A percentile compares a stretch with the other conserved stretches of the same genome.
Evolutionary conservation across 2,797 vertebrate species (phyloP).

Genomic region (Percopsis omiscomaycus): DNA sequence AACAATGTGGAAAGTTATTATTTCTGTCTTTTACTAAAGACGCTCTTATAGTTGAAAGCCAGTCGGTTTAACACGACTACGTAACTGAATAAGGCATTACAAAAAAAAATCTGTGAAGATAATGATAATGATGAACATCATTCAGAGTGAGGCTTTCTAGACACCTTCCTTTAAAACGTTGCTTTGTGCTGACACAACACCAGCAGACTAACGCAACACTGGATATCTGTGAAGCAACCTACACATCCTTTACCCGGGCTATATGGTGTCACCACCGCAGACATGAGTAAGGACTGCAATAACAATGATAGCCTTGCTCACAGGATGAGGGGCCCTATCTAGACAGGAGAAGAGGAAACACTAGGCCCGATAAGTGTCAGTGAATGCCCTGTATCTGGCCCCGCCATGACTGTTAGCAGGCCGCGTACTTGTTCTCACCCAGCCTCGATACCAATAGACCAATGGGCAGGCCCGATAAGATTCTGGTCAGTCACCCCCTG

Average conservation of each 20-base stretch:
- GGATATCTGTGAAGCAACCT: conserved; percentile 42
- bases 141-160: conserved; percentile 5
- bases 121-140: too few relatives aligned
- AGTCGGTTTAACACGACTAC: too few relatives aligned
- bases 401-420: conserved; percentile 41
- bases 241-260: conserved; percentile 55
- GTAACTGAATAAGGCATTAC: neutral
- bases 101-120: neutral
- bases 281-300: conserved; percentile 67
- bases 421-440: conserved; percentile 48
- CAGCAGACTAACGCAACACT: conserved; percentile 16
- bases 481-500: conserved; percentile 67
- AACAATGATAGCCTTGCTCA: conserved; percentile 71
- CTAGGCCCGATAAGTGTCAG: conserved; percentile 70
- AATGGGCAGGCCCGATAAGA: conserved; percentile 67
- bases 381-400: conserved; percentile 56
- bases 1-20: too few relatives aligned
- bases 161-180: conserved; percentile 62
- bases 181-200: conserved; percentile 59
- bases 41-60: too few relatives aligned
- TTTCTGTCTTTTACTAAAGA: too few relatives aligned
- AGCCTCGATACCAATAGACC: conserved; percentile 48
- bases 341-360: conserved; percentile 64
- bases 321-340: conserved; percentile 71
- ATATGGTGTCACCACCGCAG: conserved; percentile 65